Base-by-base conservation (phyloP, 2,888 invertebrate species). In the Drosophila conformis region DNA sequence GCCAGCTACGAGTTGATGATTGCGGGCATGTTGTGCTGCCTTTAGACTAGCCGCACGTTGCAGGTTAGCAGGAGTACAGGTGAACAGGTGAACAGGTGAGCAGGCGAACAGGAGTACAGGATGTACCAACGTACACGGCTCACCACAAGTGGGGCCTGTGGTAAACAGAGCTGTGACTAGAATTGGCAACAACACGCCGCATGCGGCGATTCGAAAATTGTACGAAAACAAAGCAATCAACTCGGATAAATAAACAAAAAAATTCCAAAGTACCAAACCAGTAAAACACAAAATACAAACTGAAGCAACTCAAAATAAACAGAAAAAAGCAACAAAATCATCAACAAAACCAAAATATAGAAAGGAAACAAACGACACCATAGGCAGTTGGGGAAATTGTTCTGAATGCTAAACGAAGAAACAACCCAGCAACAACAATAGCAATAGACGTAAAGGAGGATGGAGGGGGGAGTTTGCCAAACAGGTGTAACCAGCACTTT, bases 151-250 rank as follows among this genome's bases (percentile, higher is more conserved):
- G 67, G 68, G 61, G 57, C 54, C 57, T 69, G 69, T 46, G 80
- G 78, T 73, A 69, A 80, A 61, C 86, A 72, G 69, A 73, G 66
- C 82, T 89, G 87, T 81, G 87, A 87, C 87, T 82, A 67, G 76
- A 78, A 82, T 78, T 73, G 82, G 67, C 74, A 80, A 86, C 75
- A 77, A 68, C 65, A 76, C 67, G 64, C 71, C 70, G 60, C 65
- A 66, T 36, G 65, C 53, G 75, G 54, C 58, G 58, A 59, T 63
- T 73, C 68, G 69, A 80, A 83, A 86, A 85, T 81, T 83, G 75
- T 79, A 86, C 56, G 74, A 87, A 88, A 88, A 90, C 87, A 90
- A 89, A 88, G 89, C 89, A 90, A 90, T 88, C 89, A 87, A 76
- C 84, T 80, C 74, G 83, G 73, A 87, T 90, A 87, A 88, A 89